Base-by-base conservation (phyloP, 2,888 invertebrate species). In the Congeria kusceri region DNA sequence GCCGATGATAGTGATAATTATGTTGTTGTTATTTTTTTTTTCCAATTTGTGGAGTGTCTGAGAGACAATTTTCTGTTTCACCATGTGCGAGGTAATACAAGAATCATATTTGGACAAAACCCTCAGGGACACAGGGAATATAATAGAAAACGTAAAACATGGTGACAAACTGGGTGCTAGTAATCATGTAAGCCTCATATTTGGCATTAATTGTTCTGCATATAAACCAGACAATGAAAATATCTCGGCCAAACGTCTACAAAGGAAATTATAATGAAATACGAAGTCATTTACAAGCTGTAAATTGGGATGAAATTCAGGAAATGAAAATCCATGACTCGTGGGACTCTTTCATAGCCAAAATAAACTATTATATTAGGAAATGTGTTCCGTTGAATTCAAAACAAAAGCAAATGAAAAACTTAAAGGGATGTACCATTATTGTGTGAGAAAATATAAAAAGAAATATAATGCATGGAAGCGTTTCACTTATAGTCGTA, bases 391-490 rank as follows among this genome's bases (percentile, higher is more conserved):
- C 72, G 2, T 15, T 65, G n/a, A 72, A 64, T 25, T 39, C 47
- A 29, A 28, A 39, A 18, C n/a, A 29, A n/a, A 47, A 18, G 25
- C 23, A 13, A 5, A 46, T 39, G 28, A 27, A 13, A 66, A 58
- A n/a, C 73, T 65, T n/a, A 65, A 61, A 65, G 65, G 65, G 61
- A 73, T 73, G 73, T 49, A 73, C 23, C 23, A 59, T 20, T 66
- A 58, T 44, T 65, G 58, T 47, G 20, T 65, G 57, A 32, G 47
- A 3, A 44, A 53, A 32, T 64, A 65, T 4, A 72, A 64, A 29
- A 72, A 72, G 39, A 72, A 72, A 15, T 64, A 72, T 44, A 64
- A 63, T 44, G 72, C 65, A 25, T 72, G 64, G 72, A 64, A 72
- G 32, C 64, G 72, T 39, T 72, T 56, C 44, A 63, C 65, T 3